These are phyloP conservation scores for Blera fallax DNA, from an alignment of 2,888 invertebrate genomes.

Conservation along the genomic window DNA sequence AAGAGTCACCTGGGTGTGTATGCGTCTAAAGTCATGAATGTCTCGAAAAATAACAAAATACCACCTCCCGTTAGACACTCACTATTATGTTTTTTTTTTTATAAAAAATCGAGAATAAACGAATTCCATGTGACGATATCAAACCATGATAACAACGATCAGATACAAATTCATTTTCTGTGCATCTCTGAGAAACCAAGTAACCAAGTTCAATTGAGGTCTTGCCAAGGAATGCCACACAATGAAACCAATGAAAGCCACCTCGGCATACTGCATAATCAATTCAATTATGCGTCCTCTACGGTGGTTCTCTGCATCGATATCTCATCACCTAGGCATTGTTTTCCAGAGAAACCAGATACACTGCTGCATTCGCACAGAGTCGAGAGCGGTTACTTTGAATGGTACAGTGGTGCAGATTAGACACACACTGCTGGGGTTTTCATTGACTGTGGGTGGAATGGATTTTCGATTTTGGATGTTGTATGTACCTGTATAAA, in stretches of 20 bases:
- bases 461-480: no score
- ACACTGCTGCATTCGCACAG: neutral
- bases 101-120: neutral
- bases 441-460: no score
- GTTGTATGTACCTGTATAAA: no score
- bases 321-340: constrained; percentile 7
- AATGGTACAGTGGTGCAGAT: neutral
- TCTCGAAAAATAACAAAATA: neutral
- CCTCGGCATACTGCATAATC: constrained; percentile 2
- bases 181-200: neutral
- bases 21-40: neutral
- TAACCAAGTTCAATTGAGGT: constrained; percentile 5
- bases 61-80: neutral
- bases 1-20: neutral
- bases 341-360: constrained; percentile 8
- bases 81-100: no score
- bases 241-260: constrained; percentile 4
- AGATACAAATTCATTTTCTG: neutral
- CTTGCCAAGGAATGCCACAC: neutral
- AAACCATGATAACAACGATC: neutral
- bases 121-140: neutral
- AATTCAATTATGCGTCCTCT: constrained; percentile 35
- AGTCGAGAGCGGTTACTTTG: neutral
- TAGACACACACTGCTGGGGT: neutral
- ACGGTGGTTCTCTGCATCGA: neutral